These are phyloP conservation scores for Caenorhabditis zanzibari DNA, from an alignment of 2,888 invertebrate species.

Conservation along the genomic window DNA sequence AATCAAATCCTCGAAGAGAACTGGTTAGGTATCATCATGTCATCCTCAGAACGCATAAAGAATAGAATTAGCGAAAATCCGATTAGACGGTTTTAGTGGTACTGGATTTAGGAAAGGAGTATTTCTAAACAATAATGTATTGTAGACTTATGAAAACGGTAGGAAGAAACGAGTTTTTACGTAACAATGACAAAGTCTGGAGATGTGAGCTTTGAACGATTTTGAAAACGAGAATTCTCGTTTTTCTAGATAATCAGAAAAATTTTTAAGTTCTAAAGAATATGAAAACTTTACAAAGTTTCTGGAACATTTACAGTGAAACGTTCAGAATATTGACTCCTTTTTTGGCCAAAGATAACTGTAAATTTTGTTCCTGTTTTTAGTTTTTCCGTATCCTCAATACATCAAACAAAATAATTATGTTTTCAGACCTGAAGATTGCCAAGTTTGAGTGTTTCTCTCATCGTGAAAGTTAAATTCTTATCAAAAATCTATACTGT, in stretches of 20 bases:
- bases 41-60: slow-evolving; percentile 13
- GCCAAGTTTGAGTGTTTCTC: too few species aligned
- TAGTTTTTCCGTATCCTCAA: too few species aligned
- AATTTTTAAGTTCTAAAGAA: too few species aligned
- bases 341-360: too few species aligned
- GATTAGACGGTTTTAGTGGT: slow-evolving; percentile 29
- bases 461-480: neutral
- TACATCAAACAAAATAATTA: neutral
- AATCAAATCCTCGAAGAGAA: slow-evolving; percentile 25
- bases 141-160: neutral
- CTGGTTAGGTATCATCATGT: slow-evolving; percentile 37
- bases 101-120: neutral
- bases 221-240: neutral
- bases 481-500: too few species aligned
- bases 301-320: too few species aligned
- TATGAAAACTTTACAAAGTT: too few species aligned
- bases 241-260: neutral
- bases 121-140: slow-evolving; percentile 6
- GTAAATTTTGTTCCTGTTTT: too few species aligned
- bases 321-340: too few species aligned
- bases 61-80: slow-evolving; percentile 9
- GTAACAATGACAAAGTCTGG: neutral
- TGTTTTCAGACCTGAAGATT: too few species aligned
- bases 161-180: slow-evolving; percentile 2
- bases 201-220: neutral